Evolutionary conservation across 2,113 vertebrate genomes (phyloP).

Genomic region (Nothocercus nigrocapillus): DNA sequence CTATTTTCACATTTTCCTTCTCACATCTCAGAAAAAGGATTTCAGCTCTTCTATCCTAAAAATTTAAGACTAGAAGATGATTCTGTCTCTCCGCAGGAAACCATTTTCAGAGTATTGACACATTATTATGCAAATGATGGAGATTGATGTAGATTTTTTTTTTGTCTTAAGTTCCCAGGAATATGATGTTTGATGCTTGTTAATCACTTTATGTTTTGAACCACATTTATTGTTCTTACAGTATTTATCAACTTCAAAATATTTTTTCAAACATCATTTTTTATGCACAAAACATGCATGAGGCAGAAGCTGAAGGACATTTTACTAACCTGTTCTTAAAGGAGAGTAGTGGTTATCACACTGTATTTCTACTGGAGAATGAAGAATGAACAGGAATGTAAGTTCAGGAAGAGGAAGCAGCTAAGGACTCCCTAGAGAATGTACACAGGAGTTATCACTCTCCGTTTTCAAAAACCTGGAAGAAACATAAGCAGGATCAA

Average conservation of each 20-base stretch:
- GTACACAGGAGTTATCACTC: background rate
- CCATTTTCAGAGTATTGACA: background rate
- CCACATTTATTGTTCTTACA: background rate
- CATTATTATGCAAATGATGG: background rate
- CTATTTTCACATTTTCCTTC: background rate
- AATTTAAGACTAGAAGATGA: background rate
- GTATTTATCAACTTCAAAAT: background rate
- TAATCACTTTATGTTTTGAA: background rate
- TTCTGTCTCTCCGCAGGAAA: background rate
- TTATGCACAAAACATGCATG: background rate
- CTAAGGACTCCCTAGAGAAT: background rate
- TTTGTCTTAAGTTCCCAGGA: background rate
- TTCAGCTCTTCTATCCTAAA: background rate
- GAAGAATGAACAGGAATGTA: background rate
- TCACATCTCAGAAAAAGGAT: background rate
- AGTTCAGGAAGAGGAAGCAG: background rate
- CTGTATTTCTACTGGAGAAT: background rate
- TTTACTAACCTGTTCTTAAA: background rate
- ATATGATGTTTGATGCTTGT: background rate
- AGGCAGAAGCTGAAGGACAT: background rate
- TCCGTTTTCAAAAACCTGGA: background rate
- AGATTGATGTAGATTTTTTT: background rate
- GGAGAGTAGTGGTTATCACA: background rate
- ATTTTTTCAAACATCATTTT: background rate
- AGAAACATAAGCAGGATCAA: background rate